These are phyloP conservation scores for Hoplostethus mediterraneus DNA, from an alignment of 2,797 vertebrate genomes.

Conservation along the genomic window DNA sequence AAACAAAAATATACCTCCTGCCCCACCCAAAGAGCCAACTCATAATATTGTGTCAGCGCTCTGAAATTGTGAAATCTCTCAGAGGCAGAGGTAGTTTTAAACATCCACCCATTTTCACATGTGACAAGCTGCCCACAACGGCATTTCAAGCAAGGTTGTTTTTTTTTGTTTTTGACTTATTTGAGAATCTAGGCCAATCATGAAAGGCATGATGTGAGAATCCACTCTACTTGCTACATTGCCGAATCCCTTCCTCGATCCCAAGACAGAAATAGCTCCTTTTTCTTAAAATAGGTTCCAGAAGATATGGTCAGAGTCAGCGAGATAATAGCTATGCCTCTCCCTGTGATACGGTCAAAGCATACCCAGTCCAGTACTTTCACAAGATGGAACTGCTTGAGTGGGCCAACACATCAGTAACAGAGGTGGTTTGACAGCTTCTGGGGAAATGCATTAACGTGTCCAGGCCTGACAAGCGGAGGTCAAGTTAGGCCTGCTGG, in stretches of 20 bases:
- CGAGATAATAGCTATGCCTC: conserved; percentile 37
- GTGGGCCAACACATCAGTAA: conserved; percentile 3
- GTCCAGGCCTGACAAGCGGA: conserved; percentile 55
- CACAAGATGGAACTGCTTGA: conserved; percentile 14
- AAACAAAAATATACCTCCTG: conserved; percentile 72
- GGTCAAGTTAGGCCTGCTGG: conserved; percentile 45
- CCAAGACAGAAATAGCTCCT: conserved; percentile 63
- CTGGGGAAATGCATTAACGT: conserved; percentile 34
- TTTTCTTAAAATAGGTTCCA: conserved; percentile 63
- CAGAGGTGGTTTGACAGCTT: conserved; percentile 23
- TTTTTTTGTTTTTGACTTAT: conserved; percentile 28
- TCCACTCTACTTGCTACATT: conserved; percentile 46
- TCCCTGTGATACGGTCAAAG: conserved; percentile 15
- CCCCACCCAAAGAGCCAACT: conserved; percentile 64
- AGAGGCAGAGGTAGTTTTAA: conserved; percentile 26
- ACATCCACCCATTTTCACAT: conserved; percentile 27
- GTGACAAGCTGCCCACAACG: conserved; percentile 6
- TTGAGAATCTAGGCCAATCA: conserved; percentile 66
- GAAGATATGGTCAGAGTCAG: conserved; percentile 33
- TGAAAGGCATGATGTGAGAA: conserved; percentile 47
- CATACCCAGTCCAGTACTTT: conserved; percentile 9
- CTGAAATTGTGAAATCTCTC: conserved; percentile 63
- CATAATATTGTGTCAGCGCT: conserved; percentile 58
- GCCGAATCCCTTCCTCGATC: conserved; percentile 49
- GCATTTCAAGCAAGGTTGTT: conserved; percentile 31